Conservation (phyloP, 2,888 invertebrate species). For the Hyalella azteca region DNA sequence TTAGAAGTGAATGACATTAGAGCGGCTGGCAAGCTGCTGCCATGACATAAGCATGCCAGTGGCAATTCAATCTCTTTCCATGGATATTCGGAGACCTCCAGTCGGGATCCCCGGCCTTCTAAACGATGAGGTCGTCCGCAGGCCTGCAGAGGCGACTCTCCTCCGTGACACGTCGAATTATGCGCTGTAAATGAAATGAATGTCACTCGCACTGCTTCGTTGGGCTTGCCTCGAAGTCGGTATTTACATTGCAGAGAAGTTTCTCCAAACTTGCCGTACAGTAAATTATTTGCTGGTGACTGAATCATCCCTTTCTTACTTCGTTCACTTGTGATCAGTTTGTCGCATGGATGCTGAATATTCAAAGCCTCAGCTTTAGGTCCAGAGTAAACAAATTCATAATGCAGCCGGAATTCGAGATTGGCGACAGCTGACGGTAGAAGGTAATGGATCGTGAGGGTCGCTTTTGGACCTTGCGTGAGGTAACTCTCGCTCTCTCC, state of each 20-base stretch:
- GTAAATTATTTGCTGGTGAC: conserved; percentile 56
- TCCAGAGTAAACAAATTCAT: conserved; percentile 57
- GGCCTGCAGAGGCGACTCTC: conserved; percentile 53
- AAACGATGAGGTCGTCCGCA: conserved; percentile 52
- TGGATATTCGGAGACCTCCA: conserved; percentile 56
- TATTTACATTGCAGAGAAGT: conserved; percentile 53
- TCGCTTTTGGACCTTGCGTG: conserved; percentile 48
- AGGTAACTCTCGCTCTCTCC: conserved; percentile 53
- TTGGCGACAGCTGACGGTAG: conserved; percentile 54
- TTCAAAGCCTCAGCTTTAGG: conserved; percentile 54
- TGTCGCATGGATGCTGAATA: conserved; percentile 50
- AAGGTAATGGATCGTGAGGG: conserved; percentile 53
- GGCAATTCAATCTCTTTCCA: conserved; percentile 55
- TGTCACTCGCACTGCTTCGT: conserved; percentile 56
- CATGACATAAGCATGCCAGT: conserved; percentile 54
- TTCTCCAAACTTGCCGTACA: conserved; percentile 56
- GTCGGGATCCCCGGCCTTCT: conserved; percentile 54
- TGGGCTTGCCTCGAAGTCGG: conserved; percentile 47
- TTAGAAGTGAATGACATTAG: conserved; percentile 55
- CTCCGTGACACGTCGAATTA: conserved; percentile 54
- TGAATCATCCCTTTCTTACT: conserved; percentile 55
- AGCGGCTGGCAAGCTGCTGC: conserved; percentile 52
- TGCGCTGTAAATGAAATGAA: conserved; percentile 57
- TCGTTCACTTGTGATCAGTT: conserved; percentile 55
- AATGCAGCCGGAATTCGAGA: conserved; percentile 55